These are phyloP conservation scores for Periophthalmus magnuspinnatus DNA, from an alignment of 2,797 vertebrate species.

Conservation along the genomic window DNA sequence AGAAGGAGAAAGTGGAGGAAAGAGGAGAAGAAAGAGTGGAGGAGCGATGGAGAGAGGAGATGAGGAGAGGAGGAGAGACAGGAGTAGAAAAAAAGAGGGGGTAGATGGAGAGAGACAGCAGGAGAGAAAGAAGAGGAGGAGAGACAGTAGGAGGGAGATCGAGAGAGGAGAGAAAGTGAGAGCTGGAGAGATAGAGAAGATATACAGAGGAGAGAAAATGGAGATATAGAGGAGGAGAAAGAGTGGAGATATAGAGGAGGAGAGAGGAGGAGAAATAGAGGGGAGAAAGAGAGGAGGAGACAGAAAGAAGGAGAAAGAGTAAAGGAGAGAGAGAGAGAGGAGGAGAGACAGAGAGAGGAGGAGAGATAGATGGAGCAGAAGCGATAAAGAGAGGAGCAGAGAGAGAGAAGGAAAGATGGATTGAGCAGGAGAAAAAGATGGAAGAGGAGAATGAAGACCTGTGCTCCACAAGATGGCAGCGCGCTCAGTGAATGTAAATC, in stretches of 20 bases:
- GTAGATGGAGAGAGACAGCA: too few relatives aligned
- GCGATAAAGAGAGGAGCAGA: slow-evolving; percentile 6
- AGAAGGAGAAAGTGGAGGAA: slow-evolving; percentile 28
- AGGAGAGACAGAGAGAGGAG: slow-evolving; percentile 15
- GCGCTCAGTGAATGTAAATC: slow-evolving; percentile 60
- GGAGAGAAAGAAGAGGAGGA: too few relatives aligned
- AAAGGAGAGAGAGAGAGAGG: slow-evolving; percentile 39
- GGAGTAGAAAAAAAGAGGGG: slow-evolving; percentile 36
- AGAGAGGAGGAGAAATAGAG: slow-evolving; percentile 28
- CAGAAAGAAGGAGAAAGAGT: slow-evolving; percentile 10
- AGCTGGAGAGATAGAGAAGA: slow-evolving; percentile 20
- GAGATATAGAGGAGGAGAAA: not conserved
- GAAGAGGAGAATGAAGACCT: slow-evolving; percentile 58
- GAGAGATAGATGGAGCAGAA: slow-evolving; percentile 27
- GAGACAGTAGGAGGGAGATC: not conserved
- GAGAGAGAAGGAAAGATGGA: slow-evolving; percentile 1
- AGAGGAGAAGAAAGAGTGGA: too few relatives aligned
- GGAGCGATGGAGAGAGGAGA: slow-evolving; percentile 2
- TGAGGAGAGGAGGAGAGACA: not conserved
- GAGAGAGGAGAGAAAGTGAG: too few relatives aligned
- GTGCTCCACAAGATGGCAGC: slow-evolving; percentile 56
- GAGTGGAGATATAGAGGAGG: slow-evolving; percentile 24
- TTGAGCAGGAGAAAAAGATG: slow-evolving; percentile 29
- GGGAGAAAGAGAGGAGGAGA: slow-evolving; percentile 28
- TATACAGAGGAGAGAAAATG: too few relatives aligned